Percentiles rank a stretch among this genome's conserved stretches.
phyloP scores from a whole-genome alignment of 2,888 invertebrate species.

The Pegoplata infirma region DNA sequence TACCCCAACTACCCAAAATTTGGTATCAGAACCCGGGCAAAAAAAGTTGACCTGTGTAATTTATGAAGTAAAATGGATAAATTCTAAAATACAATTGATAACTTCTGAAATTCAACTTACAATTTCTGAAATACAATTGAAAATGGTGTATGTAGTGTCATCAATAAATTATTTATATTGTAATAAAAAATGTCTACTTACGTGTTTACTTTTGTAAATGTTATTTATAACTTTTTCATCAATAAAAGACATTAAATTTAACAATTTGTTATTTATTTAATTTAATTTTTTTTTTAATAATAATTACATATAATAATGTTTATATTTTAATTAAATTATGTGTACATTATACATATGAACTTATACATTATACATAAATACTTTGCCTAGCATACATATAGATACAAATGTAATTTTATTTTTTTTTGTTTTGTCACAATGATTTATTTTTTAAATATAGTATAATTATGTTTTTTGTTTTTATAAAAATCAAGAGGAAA shows the following conservation, averaged over 20 bases:
- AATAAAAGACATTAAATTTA: background rate
- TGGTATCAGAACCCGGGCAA: too few species aligned
- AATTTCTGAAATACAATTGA: too few species aligned
- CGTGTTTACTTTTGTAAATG: background rate
- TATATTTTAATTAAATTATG: background rate
- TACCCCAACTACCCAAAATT: too few species aligned
- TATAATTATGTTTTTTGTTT: background rate
- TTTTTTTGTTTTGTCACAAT: too few species aligned
- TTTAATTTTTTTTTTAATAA: background rate
- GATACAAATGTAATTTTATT: background rate
- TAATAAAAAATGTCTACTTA: background rate
- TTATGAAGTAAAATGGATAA: too few species aligned
- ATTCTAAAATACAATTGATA: too few species aligned
- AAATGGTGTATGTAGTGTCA: too few species aligned
- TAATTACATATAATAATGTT: background rate
- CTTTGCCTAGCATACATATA: too few species aligned
- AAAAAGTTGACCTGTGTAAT: too few species aligned
- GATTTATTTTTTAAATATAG: background rate
- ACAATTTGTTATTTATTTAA: background rate
- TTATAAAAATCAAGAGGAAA: conserved; percentile 5
- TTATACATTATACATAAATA: background rate
- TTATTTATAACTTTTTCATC: background rate
- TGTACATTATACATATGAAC: background rate
- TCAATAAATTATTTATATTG: background rate
- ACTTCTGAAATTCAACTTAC: too few species aligned